A percentile compares a stretch with the other conserved stretches of the same genome.
Conservation (phyloP, 1,140 invertebrate genomes). For the Aphis craccivora region DNA sequence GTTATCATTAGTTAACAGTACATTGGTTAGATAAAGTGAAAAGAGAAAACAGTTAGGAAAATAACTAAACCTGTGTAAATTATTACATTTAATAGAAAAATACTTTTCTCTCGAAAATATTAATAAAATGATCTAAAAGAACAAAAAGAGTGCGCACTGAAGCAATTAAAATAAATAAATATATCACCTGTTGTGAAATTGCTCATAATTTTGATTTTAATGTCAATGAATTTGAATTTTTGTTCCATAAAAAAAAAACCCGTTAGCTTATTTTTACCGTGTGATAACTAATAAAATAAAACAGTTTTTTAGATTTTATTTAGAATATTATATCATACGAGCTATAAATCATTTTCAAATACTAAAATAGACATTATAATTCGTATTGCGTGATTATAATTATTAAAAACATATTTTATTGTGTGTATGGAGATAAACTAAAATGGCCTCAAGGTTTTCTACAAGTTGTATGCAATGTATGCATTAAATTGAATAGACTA, state of each 20-base stretch:
- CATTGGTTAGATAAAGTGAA: conserved; percentile 7
- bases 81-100: neutral
- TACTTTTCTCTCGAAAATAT: neutral
- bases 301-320: neutral
- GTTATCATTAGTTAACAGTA: neutral
- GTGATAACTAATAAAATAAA: neutral
- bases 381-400: neutral
- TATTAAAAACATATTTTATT: neutral
- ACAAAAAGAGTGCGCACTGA: neutral
- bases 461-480: neutral
- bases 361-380: conserved; percentile 5
- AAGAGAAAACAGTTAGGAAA: conserved; percentile 20
- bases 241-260: neutral
- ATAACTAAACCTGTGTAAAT: neutral
- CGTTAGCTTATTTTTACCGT: neutral
- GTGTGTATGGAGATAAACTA: neutral
- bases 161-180: conserved; percentile 22
- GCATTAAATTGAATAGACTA: neutral
- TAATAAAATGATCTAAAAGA: neutral
- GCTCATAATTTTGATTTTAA: neutral
- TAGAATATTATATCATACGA: neutral
- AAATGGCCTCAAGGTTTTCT: neutral
- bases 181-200: conserved; percentile 1
- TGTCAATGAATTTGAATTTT: neutral
- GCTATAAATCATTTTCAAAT: neutral